Percentiles rank a stretch among this genome's conserved stretches.
phyloP scores from a whole-genome alignment of 1,140 invertebrate genomes.

The Notospermus geniculatus region DNA sequence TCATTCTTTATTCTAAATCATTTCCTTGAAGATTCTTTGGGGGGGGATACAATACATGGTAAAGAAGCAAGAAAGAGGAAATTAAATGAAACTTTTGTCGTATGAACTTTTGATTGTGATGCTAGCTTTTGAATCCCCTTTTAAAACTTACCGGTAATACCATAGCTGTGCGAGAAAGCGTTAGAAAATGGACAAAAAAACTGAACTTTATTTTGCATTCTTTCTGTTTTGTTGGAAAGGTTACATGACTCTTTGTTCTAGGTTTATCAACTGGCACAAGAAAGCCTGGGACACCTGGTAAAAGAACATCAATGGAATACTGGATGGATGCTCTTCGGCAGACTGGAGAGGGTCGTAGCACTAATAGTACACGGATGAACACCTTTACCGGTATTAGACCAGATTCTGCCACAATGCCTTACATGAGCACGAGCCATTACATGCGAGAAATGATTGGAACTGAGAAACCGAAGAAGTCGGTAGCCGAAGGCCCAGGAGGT shows the following conservation, averaged over 20 bases:
- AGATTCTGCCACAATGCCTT: constrained; percentile 38
- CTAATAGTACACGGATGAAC: constrained; percentile 46
- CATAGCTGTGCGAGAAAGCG: too few relatives aligned
- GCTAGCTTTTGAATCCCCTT: not conserved
- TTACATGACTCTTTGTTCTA: constrained; percentile 24
- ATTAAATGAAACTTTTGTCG: too few relatives aligned
- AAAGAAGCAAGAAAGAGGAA: too few relatives aligned
- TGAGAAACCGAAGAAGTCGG: constrained; percentile 35
- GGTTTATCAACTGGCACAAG: constrained; percentile 5
- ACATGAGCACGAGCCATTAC: constrained; percentile 46
- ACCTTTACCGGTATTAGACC: constrained; percentile 37
- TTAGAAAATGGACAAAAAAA: too few relatives aligned
- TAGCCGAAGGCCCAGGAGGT: constrained; percentile 32
- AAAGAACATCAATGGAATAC: constrained; percentile 38
- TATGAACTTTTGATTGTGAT: too few relatives aligned
- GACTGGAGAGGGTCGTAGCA: constrained; percentile 42
- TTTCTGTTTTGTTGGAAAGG: too few relatives aligned
- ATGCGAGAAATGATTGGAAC: constrained; percentile 43
- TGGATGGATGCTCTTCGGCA: constrained; percentile 48
- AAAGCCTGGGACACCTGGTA: constrained; percentile 12
- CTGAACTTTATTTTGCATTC: too few relatives aligned
- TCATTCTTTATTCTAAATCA: too few relatives aligned
- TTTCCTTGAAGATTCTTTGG: too few relatives aligned
- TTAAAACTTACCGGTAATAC: not conserved
- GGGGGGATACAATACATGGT: too few relatives aligned